Evolutionary conservation across 2,113 vertebrate genomes (phyloP).

Genomic region (Neoarius graeffei): DNA sequence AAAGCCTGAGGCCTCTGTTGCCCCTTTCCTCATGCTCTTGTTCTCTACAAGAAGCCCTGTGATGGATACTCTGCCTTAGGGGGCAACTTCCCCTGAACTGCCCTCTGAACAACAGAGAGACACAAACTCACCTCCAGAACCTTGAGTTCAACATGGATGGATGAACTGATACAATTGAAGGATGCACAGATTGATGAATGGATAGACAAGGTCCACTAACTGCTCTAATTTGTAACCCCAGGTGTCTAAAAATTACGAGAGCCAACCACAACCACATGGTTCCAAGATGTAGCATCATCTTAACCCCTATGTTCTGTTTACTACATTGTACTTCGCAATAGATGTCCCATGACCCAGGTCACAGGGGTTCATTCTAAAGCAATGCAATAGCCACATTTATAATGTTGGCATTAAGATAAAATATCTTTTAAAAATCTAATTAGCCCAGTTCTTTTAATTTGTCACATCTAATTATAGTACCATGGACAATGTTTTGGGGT

Average conservation of each 20-base stretch:
- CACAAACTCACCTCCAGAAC: conserved; percentile 54
- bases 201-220: conserved; percentile 27
- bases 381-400: too few relatives aligned
- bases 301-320: conserved; percentile 13
- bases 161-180: conserved; percentile 11
- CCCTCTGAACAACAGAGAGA: conserved; percentile 45
- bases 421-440: background rate
- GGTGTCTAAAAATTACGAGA: conserved; percentile 3
- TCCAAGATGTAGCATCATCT: background rate
- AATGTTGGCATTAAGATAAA: background rate
- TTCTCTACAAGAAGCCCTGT: conserved; percentile 61
- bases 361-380: background rate
- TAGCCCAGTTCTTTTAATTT: background rate
- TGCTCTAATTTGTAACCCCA: conserved; percentile 38
- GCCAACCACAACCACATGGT: conserved; percentile 19
- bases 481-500: background rate
- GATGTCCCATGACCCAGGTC: background rate
- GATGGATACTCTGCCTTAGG: conserved; percentile 77
- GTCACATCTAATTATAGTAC: background rate
- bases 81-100: conserved; percentile 57
- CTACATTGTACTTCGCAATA: background rate
- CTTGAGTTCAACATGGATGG: conserved; percentile 28
- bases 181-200: conserved; percentile 38
- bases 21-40: conserved; percentile 28
- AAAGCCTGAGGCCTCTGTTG: conserved; percentile 43